A percentile compares a stretch with the other conserved stretches of the same genome.
These are phyloP conservation scores for Didymodactylos carnosus DNA, from an alignment of 2,888 invertebrate genomes.

Conservation along the genomic window DNA sequence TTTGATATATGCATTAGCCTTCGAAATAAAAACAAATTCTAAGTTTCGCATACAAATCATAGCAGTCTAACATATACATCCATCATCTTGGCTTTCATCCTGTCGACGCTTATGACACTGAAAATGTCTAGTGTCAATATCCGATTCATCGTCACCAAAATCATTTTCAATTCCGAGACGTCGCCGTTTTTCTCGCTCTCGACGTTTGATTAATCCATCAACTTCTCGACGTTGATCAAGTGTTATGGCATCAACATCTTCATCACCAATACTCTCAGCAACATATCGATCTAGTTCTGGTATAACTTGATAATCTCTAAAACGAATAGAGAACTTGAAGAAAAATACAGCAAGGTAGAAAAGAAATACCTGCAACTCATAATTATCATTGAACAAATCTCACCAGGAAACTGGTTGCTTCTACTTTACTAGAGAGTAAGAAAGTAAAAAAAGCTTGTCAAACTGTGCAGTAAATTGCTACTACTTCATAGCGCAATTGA, in stretches of 20 bases:
- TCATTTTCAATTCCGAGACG: background rate
- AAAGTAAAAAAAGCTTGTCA: too few species aligned
- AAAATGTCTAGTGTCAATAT: background rate
- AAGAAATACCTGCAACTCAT: background rate
- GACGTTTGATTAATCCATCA: slow-evolving; percentile 64
- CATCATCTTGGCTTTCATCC: background rate
- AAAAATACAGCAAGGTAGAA: background rate
- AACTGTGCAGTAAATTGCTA: too few species aligned
- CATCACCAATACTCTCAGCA: slow-evolving; percentile 56
- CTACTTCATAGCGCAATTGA: too few species aligned
- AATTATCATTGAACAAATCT: background rate
- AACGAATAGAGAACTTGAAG: background rate
- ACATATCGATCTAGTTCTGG: slow-evolving; percentile 84
- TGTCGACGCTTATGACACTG: background rate
- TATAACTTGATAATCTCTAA: slow-evolving; percentile 82
- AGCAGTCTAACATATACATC: background rate
- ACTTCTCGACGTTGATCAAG: slow-evolving; percentile 65
- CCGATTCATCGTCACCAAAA: background rate
- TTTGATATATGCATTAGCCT: slow-evolving; percentile 83
- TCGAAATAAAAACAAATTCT: too few species aligned
- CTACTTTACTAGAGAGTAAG: too few species aligned
- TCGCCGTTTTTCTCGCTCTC: slow-evolving; percentile 58
- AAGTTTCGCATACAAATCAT: background rate
- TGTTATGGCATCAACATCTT: slow-evolving; percentile 58
- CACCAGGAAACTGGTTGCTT: too few species aligned